Evolutionary conservation across 2,797 vertebrate genomes (phyloP), one percentile per base, ranked within the genome.

Genomic region (Aulostomus chinensis): DNA sequence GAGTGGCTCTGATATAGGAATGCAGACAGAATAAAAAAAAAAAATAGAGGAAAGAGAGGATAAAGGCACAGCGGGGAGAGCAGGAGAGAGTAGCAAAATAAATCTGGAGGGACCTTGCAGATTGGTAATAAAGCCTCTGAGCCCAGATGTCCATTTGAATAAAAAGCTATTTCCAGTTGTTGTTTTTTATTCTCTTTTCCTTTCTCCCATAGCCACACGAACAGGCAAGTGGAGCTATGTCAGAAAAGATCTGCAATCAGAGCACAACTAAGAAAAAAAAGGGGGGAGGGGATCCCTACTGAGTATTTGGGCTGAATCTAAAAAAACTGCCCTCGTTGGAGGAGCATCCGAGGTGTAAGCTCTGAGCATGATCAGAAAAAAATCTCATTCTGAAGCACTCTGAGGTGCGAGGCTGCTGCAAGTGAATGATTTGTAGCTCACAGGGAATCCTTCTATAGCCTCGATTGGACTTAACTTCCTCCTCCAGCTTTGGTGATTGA

Each of bases 401-500:
- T n/a, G n/a, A n/a, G n/a, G n/a, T n/a, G n/a, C n/a, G n/a, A n/a
- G n/a, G n/a, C n/a, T n/a, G n/a, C n/a, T n/a, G n/a, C n/a, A n/a
- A n/a, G n/a, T n/a, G n/a, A n/a, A n/a, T n/a, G n/a, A 26, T 31
- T 72, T 73, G 50, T 54, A 37, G 51, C 54, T 50, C 51, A 22
- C 46, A 29, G 51, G 54, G 72, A 81, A 69, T 73, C 75, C 64
- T 76, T 86, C 71, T 63, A 58, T 63, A 34, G 52, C 55, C 53
- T 52, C n/a, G 2, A 55, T 55, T 74, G 55, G 64, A 85, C 78
- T 83, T 69, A 78, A 66, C 50, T 59, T 49, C 55, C 21, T 54
- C 12, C 2, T 61, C 77, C 54, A 50, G 13, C 36, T 33, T 1
- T 45, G 58, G 69, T 81, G 83, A 89, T 86, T 84, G 79, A 88